Percentiles rank a stretch among this genome's conserved stretches.
These are phyloP conservation scores for Cyprinodon tularosa DNA, from an alignment of 2,113 vertebrate genomes.

Conservation along the genomic window DNA sequence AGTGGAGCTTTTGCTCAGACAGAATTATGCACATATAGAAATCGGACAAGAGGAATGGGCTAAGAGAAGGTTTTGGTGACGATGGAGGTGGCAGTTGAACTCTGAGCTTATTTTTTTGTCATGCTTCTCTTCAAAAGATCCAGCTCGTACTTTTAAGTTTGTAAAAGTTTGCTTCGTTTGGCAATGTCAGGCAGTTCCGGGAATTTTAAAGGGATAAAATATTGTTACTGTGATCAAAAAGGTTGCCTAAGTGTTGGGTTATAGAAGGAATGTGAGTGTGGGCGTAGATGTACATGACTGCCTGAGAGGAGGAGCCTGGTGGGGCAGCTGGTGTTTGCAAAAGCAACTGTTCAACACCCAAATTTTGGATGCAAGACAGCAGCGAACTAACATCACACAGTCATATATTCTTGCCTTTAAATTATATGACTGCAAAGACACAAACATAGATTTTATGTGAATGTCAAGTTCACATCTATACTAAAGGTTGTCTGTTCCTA, in stretches of 20 bases:
- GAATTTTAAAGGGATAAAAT: conserved; percentile 47
- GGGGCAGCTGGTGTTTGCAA: not conserved
- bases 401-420: not conserved
- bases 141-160: conserved; percentile 51
- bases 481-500: conserved; percentile 50
- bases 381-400: conserved; percentile 64
- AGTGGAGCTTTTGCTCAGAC: conserved; percentile 67
- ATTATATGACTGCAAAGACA: conserved; percentile 35
- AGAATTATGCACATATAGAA: conserved; percentile 68
- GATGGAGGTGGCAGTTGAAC: not conserved
- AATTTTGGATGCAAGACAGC: conserved; percentile 61
- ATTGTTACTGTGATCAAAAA: conserved; percentile 33
- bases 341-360: conserved; percentile 33
- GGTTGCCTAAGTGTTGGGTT: conserved; percentile 33
- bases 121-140: conserved; percentile 61
- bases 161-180: conserved; percentile 56
- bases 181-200: conserved; percentile 33
- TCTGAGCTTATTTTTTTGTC: conserved; percentile 58
- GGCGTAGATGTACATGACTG: not conserved
- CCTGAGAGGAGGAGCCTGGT: not conserved
- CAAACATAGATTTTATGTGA: conserved; percentile 21
- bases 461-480: conserved; percentile 48
- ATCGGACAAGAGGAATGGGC: conserved; percentile 37
- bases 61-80: not conserved
- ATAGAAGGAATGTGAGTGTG: conserved; percentile 12